Evolutionary conservation across 2,797 vertebrate genomes (phyloP), one percentile per base, ranked within the genome.

Genomic region (Anguilla obscura): DNA sequence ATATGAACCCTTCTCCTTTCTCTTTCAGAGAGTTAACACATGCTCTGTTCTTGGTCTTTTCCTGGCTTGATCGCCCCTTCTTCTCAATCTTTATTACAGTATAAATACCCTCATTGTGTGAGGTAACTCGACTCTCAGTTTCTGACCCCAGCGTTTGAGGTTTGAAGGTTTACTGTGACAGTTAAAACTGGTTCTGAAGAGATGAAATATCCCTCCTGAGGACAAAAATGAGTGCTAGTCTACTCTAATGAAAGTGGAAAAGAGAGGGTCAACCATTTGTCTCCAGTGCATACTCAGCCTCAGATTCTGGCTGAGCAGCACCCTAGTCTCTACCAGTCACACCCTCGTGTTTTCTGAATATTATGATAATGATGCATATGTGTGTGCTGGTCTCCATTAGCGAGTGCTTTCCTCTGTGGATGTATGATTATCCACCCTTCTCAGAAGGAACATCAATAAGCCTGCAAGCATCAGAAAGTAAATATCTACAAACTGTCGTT

Each of bases 141-240:
- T 63, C 66, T 85, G 74, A 84, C 87, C 80, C 80, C 87, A 74
- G 82, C 52, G 86, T 82, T 69, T 84, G 36, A 50, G 82, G 50
- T 71, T 85, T 6, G 87, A 88, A 86, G 74, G 71, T 82, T 88
- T 86, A 69, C 36, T 76, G 76, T 88, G 40, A 82, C 88, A 82
- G 54, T 69, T 54, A 86, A 86, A 83, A 33, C 71, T 50, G 48
- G 84, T 88, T 88, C 45, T 86, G 74, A 83, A 88, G 33, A 86
- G 85, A 88, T 86, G 82, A 88, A 80, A 86, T 86, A 48, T 80
- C 87, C 71, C 16, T 54, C 45, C 71, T 1, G 88, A 82, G 54
- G 85, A 27, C 12, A 83, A 58, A 82, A 24, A 86, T 21, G n/a
- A 79, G n/a, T 84, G 69, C 66, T 66, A 40, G 87, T 36, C 66